phyloP scores from a whole-genome alignment of 2,888 invertebrate species.

The Agrotis clavis region DNA sequence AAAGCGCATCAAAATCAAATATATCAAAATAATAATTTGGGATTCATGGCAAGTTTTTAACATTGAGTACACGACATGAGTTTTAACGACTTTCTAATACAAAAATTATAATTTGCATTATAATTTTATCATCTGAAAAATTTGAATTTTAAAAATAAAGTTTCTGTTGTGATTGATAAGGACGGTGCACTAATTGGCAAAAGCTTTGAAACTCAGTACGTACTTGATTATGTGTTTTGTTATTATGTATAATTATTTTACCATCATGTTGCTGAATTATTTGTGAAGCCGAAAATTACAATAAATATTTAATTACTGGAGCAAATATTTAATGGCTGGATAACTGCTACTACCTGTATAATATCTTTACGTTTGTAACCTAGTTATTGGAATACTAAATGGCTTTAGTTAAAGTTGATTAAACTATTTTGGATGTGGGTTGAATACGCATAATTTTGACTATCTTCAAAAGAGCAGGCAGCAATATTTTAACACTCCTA shows the following conservation, averaged over 20 bases:
- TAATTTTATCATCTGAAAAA: no score
- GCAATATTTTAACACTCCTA: not conserved
- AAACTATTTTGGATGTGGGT: not conserved
- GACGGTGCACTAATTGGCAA: not conserved
- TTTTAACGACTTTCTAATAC: no score
- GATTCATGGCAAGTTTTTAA: no score
- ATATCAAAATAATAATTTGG: no score
- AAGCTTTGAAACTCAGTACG: not conserved
- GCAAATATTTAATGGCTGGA: constrained; percentile 10
- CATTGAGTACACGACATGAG: no score
- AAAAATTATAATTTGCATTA: no score
- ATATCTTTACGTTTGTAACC: not conserved
- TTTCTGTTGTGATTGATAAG: not conserved
- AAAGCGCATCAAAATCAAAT: no score
- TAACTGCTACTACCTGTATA: not conserved
- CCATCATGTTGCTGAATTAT: constrained; percentile 21
- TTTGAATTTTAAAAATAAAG: no score
- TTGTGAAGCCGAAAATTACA: constrained; percentile 26
- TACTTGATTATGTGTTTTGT: not conserved
- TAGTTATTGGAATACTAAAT: constrained; percentile 1
- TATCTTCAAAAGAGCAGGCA: not conserved
- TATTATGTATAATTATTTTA: constrained; percentile 15
- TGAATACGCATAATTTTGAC: no score
- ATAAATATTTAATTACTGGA: constrained; percentile 31
- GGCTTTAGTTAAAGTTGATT: not conserved